A percentile compares a stretch with the other conserved stretches of the same genome.
These are phyloP conservation scores for Lepisosteus osseus DNA, from an alignment of 2,113 vertebrate genomes.

Conservation along the genomic window DNA sequence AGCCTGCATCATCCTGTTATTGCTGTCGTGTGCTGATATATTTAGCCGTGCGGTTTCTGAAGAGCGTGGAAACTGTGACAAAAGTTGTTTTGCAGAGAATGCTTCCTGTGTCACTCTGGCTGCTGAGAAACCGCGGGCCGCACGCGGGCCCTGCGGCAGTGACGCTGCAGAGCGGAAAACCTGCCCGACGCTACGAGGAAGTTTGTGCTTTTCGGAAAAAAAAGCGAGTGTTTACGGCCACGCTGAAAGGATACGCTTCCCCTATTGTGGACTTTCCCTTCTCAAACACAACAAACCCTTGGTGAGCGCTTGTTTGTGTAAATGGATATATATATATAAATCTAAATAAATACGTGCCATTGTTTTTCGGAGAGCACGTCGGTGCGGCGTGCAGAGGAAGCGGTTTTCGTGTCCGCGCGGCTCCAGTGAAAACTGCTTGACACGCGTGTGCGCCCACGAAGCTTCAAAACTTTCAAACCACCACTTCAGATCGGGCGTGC, in stretches of 20 bases:
- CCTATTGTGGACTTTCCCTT: constrained; percentile 55
- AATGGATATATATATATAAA: no score
- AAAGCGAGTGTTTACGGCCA: constrained; percentile 48
- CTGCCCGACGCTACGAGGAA: constrained; percentile 66
- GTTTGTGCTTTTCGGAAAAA: constrained; percentile 36
- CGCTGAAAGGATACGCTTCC: constrained; percentile 52
- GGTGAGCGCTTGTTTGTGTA: no score
- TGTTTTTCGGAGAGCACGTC: no score
- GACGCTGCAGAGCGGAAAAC: constrained; percentile 52
- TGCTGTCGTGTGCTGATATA: constrained; percentile 54
- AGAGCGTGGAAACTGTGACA: constrained; percentile 73
- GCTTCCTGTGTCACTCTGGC: constrained; percentile 61
- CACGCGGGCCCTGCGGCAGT: constrained; percentile 28
- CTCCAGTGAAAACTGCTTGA: no score
- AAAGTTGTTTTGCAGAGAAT: constrained; percentile 64
- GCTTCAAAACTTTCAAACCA: no score
- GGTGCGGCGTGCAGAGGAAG: no score
- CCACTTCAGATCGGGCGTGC: no score
- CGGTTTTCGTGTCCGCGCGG: no score
- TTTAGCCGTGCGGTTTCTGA: constrained; percentile 62
- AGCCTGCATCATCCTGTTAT: constrained; percentile 60
- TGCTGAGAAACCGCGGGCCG: constrained; percentile 60
- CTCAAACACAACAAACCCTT: neutral
- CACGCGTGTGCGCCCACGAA: no score
- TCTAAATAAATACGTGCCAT: no score